Conservation (phyloP, 2,113 vertebrate species). For the Acrocephalus arundinaceus region DNA sequence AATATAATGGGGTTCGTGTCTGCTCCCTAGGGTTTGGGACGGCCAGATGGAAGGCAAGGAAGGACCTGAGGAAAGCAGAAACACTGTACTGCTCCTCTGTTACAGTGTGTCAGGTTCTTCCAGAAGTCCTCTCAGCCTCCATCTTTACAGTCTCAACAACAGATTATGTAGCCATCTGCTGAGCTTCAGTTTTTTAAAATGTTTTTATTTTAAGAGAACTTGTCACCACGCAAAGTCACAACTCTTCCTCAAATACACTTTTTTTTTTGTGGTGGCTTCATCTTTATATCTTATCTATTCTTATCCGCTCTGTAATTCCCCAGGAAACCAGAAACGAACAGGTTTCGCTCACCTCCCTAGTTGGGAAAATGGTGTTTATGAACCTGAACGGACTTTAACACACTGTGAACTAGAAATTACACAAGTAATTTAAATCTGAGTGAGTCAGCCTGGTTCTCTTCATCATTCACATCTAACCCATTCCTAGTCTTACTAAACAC, state of each 20-base stretch:
- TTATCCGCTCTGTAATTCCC: not conserved
- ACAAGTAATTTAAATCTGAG: not conserved
- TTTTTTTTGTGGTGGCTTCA: not conserved
- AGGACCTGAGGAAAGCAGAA: not conserved
- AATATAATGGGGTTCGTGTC: not conserved
- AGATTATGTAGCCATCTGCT: not conserved
- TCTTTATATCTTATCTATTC: not conserved
- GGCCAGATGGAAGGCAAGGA: not conserved
- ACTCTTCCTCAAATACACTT: not conserved
- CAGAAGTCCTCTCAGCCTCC: not conserved
- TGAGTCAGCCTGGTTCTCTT: not conserved
- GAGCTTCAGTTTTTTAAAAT: not conserved
- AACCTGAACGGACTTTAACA: not conserved
- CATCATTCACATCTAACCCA: not conserved
- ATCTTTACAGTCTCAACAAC: slow-evolving; percentile 12
- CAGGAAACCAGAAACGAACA: not conserved
- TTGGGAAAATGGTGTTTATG: not conserved
- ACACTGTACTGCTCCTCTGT: not conserved
- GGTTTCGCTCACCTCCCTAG: not conserved
- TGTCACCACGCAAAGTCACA: not conserved
- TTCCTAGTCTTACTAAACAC: not conserved
- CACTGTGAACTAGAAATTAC: not conserved
- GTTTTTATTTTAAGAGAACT: slow-evolving; percentile 14
- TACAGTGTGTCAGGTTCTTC: not conserved
- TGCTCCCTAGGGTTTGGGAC: not conserved